These are phyloP conservation scores for Rachycentron canadum DNA, from an alignment of 2,797 vertebrate species.

Conservation along the genomic window DNA sequence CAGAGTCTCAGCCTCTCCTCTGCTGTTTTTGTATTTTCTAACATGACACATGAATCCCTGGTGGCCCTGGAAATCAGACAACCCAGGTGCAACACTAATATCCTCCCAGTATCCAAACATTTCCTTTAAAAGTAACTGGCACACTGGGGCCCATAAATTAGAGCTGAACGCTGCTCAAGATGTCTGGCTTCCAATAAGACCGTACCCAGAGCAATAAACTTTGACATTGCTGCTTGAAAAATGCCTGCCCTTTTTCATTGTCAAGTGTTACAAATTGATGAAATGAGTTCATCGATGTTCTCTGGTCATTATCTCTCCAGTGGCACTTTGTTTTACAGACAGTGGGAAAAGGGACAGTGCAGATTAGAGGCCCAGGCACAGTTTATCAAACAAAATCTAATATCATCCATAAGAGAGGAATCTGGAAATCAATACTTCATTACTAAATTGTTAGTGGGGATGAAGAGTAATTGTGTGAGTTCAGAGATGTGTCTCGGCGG, in stretches of 20 bases:
- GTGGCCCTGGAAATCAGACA: slow-evolving; percentile 92
- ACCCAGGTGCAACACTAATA: slow-evolving; percentile 97
- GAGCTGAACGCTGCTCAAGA: slow-evolving; percentile 91
- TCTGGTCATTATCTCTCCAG: slow-evolving; percentile 95
- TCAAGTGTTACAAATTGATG: slow-evolving; percentile 98
- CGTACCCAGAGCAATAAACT: slow-evolving; percentile 90
- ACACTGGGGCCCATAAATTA: slow-evolving; percentile 97
- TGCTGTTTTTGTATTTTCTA: slow-evolving; percentile 81
- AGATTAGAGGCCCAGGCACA: slow-evolving; percentile 91
- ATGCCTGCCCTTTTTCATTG: slow-evolving; percentile 91
- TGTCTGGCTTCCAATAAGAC: slow-evolving; percentile 92
- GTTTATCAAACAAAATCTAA: slow-evolving; percentile 99
- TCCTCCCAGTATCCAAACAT: slow-evolving; percentile 98
- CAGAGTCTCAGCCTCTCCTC: slow-evolving; percentile 51
- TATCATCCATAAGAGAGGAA: slow-evolving; percentile 97
- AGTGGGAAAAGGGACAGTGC: slow-evolving; percentile 88
- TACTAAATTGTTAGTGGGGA: slow-evolving; percentile 99
- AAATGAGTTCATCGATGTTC: slow-evolving; percentile 96
- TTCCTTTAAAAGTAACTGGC: slow-evolving; percentile 98
- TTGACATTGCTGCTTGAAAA: slow-evolving; percentile 95
- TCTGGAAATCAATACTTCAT: slow-evolving; percentile 99
- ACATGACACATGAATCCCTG: slow-evolving; percentile 93
- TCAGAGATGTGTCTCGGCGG: slow-evolving; percentile 91
- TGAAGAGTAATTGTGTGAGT: slow-evolving; percentile 95
- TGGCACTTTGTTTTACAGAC: slow-evolving; percentile 98